phyloP scores from a whole-genome alignment of 1,140 invertebrate genomes.

The Calliphora vicina region DNA sequence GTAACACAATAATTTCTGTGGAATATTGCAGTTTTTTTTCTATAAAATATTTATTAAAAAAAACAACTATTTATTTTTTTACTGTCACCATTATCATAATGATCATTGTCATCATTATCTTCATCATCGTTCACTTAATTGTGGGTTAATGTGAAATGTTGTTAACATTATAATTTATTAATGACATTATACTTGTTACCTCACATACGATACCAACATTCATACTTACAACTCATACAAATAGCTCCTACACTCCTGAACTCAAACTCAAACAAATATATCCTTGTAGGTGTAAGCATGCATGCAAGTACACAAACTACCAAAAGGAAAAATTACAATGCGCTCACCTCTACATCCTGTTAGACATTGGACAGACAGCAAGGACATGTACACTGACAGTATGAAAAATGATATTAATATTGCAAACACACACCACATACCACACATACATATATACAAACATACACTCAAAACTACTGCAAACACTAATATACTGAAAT shows the following conservation, averaged over 20 bases:
- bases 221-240: not conserved
- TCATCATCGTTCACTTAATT: not conserved
- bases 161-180: conserved; percentile 38
- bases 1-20: no score
- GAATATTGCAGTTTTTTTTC: no score
- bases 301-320: not conserved
- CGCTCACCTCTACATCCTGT: no score
- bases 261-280: not conserved
- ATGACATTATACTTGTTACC: conserved; percentile 35
- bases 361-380: not conserved
- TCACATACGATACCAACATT: not conserved
- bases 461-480: no score
- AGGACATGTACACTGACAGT: not conserved
- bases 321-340: not conserved
- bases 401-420: not conserved
- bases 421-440: not conserved
- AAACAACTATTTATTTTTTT: not conserved
- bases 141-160: conserved; percentile 34
- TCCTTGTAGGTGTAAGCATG: not conserved
- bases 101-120: not conserved
- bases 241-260: no score
- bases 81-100: no score
- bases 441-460: no score
- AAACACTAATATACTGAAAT: no score
- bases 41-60: not conserved